A percentile compares a stretch with the other conserved stretches of the same genome.
phyloP scores from a whole-genome alignment of 1,140 invertebrate species.

The Temnothorax longispinosus region DNA sequence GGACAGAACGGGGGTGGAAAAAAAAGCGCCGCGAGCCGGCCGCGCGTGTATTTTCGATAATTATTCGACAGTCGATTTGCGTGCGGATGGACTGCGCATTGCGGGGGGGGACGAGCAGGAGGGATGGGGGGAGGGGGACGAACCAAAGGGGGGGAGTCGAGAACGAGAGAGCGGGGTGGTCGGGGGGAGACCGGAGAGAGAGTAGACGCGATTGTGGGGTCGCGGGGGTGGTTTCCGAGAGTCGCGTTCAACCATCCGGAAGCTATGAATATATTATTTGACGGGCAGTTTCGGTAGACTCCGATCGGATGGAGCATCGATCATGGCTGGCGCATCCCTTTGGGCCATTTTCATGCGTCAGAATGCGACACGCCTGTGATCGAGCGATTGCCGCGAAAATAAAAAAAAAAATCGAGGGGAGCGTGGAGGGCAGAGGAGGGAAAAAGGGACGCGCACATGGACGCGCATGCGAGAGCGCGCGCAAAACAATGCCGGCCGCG shows the following conservation, averaged over 20 bases:
- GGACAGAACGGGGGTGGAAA: conserved; percentile 38
- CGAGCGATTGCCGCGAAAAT: conserved; percentile 63
- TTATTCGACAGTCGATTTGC: conserved; percentile 74
- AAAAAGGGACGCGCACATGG: background rate
- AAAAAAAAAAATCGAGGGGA: background rate
- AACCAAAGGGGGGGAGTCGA: background rate
- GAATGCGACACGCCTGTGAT: conserved; percentile 80
- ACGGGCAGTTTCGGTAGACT: conserved; percentile 78
- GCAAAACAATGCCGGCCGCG: conserved; percentile 11
- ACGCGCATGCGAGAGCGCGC: background rate
- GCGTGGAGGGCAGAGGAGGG: background rate
- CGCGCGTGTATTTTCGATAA: conserved; percentile 72
- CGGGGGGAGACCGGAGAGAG: conserved; percentile 27
- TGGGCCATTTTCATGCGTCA: conserved; percentile 81
- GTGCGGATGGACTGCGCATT: conserved; percentile 52
- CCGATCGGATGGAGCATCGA: conserved; percentile 77
- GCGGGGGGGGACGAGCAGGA: conserved; percentile 30
- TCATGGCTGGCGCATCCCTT: conserved; percentile 78
- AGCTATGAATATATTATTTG: conserved; percentile 81
- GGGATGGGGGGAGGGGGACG: conserved; percentile 45
- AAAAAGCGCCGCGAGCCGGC: conserved; percentile 56
- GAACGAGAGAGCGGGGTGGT: conserved; percentile 40
- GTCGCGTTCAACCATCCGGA: conserved; percentile 83
- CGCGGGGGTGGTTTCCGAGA: conserved; percentile 75
- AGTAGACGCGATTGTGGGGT: conserved; percentile 57